Conservation (phyloP, 2,113 vertebrate species). For the Tragelaphus scriptus region DNA sequence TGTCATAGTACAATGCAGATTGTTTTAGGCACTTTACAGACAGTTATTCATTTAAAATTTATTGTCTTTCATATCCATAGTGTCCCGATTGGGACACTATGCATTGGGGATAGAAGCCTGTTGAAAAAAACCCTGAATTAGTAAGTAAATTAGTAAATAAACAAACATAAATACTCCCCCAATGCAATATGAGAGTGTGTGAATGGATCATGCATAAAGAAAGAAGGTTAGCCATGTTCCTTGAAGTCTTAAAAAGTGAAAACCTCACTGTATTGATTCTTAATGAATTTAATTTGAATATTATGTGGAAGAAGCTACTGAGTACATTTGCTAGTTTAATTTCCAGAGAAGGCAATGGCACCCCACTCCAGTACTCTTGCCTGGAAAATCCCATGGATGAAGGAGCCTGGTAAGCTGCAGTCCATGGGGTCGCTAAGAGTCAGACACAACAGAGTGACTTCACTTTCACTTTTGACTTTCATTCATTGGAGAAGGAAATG, state of each 20-base stretch:
- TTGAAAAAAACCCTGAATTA: not conserved
- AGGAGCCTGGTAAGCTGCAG: too few species aligned
- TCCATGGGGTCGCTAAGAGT: too few species aligned
- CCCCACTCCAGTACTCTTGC: too few species aligned
- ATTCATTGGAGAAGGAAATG: too few species aligned
- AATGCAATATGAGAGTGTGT: not conserved
- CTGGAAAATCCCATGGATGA: too few species aligned
- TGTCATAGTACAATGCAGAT: not conserved
- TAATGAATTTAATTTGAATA: not conserved
- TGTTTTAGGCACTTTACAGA: not conserved
- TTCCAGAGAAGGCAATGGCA: not conserved
- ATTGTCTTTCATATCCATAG: not conserved
- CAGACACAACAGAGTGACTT: rapidly evolving
- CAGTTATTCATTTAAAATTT: not conserved
- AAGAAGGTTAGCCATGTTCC: not conserved
- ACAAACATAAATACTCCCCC: not conserved
- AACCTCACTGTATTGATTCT: not conserved
- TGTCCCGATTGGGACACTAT: not conserved
- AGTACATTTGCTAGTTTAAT: not conserved
- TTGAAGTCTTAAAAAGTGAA: not conserved
- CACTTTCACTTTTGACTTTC: too few species aligned
- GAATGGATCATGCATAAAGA: not conserved
- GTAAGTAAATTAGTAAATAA: not conserved
- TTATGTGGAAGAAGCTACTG: not conserved
- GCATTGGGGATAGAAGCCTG: not conserved